Base-by-base conservation (phyloP, 2,888 invertebrate species). In the Platycheirus albimanus region DNA sequence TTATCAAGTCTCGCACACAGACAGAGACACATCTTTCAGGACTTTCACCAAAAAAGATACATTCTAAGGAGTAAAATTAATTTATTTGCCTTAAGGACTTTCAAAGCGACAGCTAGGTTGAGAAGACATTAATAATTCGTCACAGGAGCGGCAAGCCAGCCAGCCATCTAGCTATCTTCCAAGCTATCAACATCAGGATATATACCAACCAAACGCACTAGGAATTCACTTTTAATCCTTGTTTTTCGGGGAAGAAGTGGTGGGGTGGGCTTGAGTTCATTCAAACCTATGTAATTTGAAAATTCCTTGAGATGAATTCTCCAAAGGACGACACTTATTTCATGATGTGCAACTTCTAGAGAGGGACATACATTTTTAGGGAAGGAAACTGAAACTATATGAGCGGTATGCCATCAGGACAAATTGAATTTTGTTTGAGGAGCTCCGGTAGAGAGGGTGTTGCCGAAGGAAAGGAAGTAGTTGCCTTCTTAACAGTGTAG, bases 31-130 rank as follows among this genome's bases (percentile, higher is more conserved):
- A n/a, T n/a, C n/a, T n/a, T n/a, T 2, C 2, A 10, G 30, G 28
- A 17, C 61, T 5, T n/a, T 13, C 49, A 13, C n/a, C 30, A 28
- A 17, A 24, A 28, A 17, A 45, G 61, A 41, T 61, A 72, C 51
- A 77, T 81, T 72, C 64, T 45, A 20, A 58, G 78, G 78, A 74
- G 69, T 63, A 74, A 83, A 78, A 78, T 83, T 83, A 83, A 83
- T 83, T 83, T 83, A 78, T 78, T 83, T 72, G 72, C 83, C 69
- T 78, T 78, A 83, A 83, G 78, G 78, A 74, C 63, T 72, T 78
- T 64, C 78, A 30, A 64, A 83, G 78, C 72, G 83, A 78, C 78
- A 78, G 83, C 72, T 56, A 56, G 63, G 72, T 78, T 83, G 83
- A 64, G 78, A 78, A 63, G 78, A 63, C 72, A 83, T 77, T 81